Base-by-base conservation (phyloP, 53 echinoderm and acorn worm species). In the Hippasteria phrygiana region DNA sequence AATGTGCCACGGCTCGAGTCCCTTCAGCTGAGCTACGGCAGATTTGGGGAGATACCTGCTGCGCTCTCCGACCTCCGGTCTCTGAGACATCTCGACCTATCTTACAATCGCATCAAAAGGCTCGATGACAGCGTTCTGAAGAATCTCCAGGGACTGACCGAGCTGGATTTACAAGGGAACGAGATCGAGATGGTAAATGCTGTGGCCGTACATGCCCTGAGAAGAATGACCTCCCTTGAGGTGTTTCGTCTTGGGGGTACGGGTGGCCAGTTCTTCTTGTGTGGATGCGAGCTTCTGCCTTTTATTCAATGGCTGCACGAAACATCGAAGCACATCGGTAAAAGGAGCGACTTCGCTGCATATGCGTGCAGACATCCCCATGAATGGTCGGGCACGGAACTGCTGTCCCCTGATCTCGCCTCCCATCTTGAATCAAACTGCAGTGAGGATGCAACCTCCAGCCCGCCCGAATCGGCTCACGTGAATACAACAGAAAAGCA, bases 271-370 rank as follows among this genome's bases (percentile, higher is more conserved):
- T 70, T 71, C 26, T 89, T 78, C 31, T 42, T 50, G 8, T 89
- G 89, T 41, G 71, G 71, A 14, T 89, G 78, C 35, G 71, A 79
- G 3, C 36, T 80, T 37, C 53, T 73, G 40, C 70, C 89, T 6
- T 89, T 89, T 38, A 24, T 79, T 22, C 53, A 5, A 16, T 89
- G 89, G 89, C 24, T 89, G 55, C 43, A 39, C 38, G 41, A 89
- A 27, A 53, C 89, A 0, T 79, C 78, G 14, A 40, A 79, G 11
- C 65, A 71, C 37, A 43, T 89, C 14, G 89, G 89, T 17, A 27
- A 4, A 36, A 32, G 36, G 16, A 79, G 80, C 79, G 43, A 87
- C 29, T 72, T 87, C 20, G 53, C 71, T 4, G 1, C 20, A 6
- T 42, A 40, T 10, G n/a, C 71, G 32, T 85, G 85, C 24, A 85